Conservation (phyloP, 2,888 invertebrate genomes). For the Apoda limacodes region DNA sequence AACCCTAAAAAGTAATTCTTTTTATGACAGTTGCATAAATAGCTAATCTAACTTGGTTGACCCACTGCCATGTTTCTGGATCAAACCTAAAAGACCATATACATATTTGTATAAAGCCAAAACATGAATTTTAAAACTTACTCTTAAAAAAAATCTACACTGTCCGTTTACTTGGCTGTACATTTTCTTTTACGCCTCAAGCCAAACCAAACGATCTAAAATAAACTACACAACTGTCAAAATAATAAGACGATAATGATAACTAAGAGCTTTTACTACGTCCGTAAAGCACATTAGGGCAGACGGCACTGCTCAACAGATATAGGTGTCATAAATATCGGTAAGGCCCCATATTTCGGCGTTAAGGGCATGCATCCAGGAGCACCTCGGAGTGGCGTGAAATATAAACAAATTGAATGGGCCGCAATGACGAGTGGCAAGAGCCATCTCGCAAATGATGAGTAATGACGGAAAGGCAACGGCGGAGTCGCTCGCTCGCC, state of each 20-base stretch:
- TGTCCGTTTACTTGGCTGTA: too few species aligned
- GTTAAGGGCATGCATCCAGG: conserved; percentile 47
- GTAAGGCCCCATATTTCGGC: conserved; percentile 58
- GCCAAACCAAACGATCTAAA: too few species aligned
- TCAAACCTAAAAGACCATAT: too few species aligned
- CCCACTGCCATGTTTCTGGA: too few species aligned
- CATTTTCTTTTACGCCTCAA: too few species aligned
- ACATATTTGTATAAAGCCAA: too few species aligned
- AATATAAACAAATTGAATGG: conserved; percentile 69
- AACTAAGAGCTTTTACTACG: conserved; percentile 30
- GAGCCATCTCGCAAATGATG: conserved; percentile 54
- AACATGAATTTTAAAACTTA: too few species aligned
- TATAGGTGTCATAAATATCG: conserved; percentile 59
- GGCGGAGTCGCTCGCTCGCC: conserved; percentile 10
- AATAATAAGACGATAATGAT: conserved; percentile 24
- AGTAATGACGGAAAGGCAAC: conserved; percentile 40
- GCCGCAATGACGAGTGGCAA: conserved; percentile 19
- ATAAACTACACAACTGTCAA: too few species aligned
- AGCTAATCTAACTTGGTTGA: too few species aligned
- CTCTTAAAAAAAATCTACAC: too few species aligned
- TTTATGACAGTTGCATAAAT: too few species aligned
- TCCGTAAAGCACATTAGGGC: conserved; percentile 46
- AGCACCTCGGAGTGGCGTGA: conserved; percentile 62
- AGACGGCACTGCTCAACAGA: conserved; percentile 34
- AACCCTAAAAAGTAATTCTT: too few species aligned